phyloP scores from a whole-genome alignment of 2,113 vertebrate genomes.

The Gopherus flavomarginatus region DNA sequence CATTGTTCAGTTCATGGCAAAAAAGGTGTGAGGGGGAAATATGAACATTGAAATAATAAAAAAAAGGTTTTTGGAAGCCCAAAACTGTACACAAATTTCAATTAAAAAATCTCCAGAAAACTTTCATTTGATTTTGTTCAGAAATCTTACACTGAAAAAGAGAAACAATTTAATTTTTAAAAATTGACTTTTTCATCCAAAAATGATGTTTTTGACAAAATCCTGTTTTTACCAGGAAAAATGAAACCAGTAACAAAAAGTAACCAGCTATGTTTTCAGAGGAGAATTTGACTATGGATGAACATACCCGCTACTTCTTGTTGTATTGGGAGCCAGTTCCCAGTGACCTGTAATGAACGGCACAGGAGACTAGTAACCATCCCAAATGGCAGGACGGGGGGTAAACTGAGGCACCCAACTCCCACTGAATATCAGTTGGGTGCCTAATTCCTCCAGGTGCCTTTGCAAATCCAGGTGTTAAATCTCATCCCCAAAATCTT shows the following conservation, averaged over 20 bases:
- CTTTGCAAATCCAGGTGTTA: neutral
- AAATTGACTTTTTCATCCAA: neutral
- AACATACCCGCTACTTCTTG: neutral
- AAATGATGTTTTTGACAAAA: neutral
- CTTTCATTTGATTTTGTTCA: neutral
- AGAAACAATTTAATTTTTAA: neutral
- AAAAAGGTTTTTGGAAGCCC: neutral
- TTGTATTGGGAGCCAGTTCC: neutral
- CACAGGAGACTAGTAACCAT: neutral
- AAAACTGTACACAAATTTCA: neutral
- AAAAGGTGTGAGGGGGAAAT: neutral
- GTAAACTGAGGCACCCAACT: neutral
- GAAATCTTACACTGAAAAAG: neutral
- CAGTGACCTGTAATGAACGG: neutral
- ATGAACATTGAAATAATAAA: neutral
- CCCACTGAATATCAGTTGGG: neutral
- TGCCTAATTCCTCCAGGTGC: neutral
- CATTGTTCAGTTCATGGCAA: neutral
- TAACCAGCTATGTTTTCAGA: neutral
- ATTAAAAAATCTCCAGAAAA: neutral
- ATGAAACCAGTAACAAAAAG: neutral
- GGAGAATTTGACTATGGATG: neutral
- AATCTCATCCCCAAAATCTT: neutral
- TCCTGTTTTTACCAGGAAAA: neutral
- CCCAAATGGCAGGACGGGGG: neutral